A percentile compares a stretch with the other conserved stretches of the same genome.
Evolutionary conservation across 2,113 vertebrate genomes (phyloP).

Genomic region (Myocastor coypus): DNA sequence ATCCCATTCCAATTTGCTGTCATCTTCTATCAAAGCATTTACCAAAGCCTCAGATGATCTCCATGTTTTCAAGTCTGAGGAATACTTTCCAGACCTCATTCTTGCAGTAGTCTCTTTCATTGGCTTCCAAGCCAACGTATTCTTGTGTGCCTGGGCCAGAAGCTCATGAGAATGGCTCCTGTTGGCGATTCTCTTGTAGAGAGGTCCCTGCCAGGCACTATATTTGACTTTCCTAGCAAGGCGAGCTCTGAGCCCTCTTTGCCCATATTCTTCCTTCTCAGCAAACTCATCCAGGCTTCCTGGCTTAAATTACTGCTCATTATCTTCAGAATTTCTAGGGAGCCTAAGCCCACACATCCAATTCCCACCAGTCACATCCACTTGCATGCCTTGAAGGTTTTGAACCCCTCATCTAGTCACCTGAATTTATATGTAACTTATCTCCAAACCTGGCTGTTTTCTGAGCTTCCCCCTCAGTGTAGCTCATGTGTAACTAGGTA

Average conservation of each 20-base stretch:
- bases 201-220: neutral
- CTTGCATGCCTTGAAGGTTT: neutral
- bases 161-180: neutral
- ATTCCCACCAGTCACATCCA: neutral
- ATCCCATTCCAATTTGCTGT: neutral
- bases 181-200: neutral
- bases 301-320: neutral
- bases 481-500: neutral
- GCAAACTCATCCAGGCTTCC: neutral
- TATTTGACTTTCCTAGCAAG: neutral
- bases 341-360: neutral
- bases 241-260: neutral
- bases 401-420: neutral
- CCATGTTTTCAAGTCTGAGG: neutral
- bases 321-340: neutral
- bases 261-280: neutral
- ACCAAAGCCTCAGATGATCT: neutral
- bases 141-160: neutral
- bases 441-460: neutral
- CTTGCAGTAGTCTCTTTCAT: neutral
- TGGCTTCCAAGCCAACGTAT: neutral
- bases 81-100: neutral
- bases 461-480: neutral
- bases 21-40: neutral
- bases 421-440: neutral